A percentile compares a stretch with the other conserved stretches of the same genome.
Conservation (phyloP, 2,113 vertebrate species). For the Sterna hirundo region DNA sequence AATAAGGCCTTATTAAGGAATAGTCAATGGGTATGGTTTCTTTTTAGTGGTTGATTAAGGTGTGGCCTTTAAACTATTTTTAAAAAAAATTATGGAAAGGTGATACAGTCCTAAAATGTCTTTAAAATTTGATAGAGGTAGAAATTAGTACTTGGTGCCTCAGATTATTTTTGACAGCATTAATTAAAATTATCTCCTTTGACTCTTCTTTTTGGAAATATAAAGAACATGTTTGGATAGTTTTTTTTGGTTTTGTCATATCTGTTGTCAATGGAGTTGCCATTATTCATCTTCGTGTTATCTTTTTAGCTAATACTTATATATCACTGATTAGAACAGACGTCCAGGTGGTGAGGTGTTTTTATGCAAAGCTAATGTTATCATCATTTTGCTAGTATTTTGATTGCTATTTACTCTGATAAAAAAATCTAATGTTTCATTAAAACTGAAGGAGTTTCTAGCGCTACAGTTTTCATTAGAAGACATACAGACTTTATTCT, state of each 20-base stretch:
- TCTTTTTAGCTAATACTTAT: neutral
- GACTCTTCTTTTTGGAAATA: neutral
- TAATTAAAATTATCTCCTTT: neutral
- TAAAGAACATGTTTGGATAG: neutral
- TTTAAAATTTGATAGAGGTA: neutral
- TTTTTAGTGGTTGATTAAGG: neutral
- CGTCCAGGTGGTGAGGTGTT: neutral
- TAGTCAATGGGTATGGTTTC: neutral
- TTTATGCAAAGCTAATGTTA: neutral
- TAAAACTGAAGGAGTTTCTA: neutral
- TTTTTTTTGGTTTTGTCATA: neutral
- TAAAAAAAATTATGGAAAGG: neutral
- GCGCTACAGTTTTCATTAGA: neutral
- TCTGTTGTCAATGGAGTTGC: accelerated
- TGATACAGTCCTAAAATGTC: neutral
- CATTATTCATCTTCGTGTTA: neutral
- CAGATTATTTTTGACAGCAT: neutral
- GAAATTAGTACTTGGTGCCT: neutral
- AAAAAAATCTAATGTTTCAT: neutral
- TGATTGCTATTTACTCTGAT: neutral
- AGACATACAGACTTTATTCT: neutral
- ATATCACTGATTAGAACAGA: neutral
- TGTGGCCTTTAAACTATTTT: neutral
- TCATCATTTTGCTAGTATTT: neutral
- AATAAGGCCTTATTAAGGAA: neutral